Conservation (phyloP, 2,888 invertebrate species). For the Oscheius onirici region DNA sequence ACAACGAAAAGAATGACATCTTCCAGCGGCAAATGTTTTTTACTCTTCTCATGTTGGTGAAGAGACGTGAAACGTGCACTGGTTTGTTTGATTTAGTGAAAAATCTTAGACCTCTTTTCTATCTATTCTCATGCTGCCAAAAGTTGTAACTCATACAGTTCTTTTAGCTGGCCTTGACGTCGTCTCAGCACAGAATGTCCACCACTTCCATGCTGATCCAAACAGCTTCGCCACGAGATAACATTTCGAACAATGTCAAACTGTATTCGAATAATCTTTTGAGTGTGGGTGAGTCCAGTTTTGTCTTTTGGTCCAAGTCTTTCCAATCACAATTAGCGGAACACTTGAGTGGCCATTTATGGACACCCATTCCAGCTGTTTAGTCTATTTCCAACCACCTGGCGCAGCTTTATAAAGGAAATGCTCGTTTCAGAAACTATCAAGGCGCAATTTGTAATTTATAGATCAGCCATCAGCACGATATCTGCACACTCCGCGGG, state of each 20-base stretch:
- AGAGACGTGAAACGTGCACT: too few relatives aligned
- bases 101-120: background rate
- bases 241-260: constrained; percentile 29
- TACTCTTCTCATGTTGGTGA: background rate
- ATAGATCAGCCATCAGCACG: constrained; percentile 23
- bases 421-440: background rate
- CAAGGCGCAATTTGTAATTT: background rate
- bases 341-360: background rate
- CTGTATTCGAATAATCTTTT: constrained; percentile 49
- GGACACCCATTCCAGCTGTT: constrained; percentile 24
- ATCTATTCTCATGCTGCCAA: background rate
- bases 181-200: constrained; percentile 47
- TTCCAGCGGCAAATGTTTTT: background rate
- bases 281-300: constrained; percentile 38
- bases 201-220: constrained; percentile 45
- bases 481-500: constrained; percentile 35
- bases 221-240: constrained; percentile 32
- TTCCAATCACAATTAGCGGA: background rate
- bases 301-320: background rate
- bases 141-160: background rate
- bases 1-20: background rate
- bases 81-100: too few relatives aligned
- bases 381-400: constrained; percentile 7
- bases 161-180: constrained; percentile 47
- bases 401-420: background rate